Base-by-base conservation (phyloP, 2,797 vertebrate species). In the Gymnocypris eckloni region DNA sequence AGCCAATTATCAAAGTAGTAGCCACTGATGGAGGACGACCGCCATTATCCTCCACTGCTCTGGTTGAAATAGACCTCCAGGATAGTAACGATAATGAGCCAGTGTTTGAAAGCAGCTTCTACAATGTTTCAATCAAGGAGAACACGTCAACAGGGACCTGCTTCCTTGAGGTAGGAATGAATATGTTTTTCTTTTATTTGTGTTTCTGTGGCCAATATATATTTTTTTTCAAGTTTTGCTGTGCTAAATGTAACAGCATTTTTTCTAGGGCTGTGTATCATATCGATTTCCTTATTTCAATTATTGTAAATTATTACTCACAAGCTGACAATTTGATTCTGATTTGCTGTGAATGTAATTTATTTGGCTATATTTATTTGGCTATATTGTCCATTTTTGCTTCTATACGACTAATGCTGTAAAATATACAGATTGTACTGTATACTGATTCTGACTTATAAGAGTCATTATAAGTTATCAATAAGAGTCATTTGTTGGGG, bases 41-140 rank as follows among this genome's bases (percentile, higher is more conserved):
- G 0, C 93, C 97, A 0, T 93, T 99, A 41, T 96, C 96, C 0
- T 98, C 98, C 6, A 98, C 97, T 0, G 96, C 97, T 0, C 94
- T 97, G 82, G 97, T 99, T 82, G 96, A 92, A 0, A 96, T 99
- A 89, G 94, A 95, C 83, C 94, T 99, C 83, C 97, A 99, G 94
- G 98, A 99, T 61, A 96, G 97, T 89, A 99, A 99, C 0, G 98
- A 99, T 88, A 99, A 99, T 0, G 95, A 96, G 64, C 98, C 98
- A 0, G 93, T 97, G 86, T 99, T 99, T 90, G 95, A 94, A 84
- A 97, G 93, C 82, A 96, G 92, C 81, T 95, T 96, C 94, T 99
- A 99, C 93, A 98, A 99, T 0, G 93, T 96, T 69, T 98, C 98
- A 2, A 93, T 99, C 90, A 97, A 97, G 84, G 98, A 99, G 92